Evolutionary conservation across 2,888 invertebrate species (phyloP).

Genomic region (Acronicta aceris): DNA sequence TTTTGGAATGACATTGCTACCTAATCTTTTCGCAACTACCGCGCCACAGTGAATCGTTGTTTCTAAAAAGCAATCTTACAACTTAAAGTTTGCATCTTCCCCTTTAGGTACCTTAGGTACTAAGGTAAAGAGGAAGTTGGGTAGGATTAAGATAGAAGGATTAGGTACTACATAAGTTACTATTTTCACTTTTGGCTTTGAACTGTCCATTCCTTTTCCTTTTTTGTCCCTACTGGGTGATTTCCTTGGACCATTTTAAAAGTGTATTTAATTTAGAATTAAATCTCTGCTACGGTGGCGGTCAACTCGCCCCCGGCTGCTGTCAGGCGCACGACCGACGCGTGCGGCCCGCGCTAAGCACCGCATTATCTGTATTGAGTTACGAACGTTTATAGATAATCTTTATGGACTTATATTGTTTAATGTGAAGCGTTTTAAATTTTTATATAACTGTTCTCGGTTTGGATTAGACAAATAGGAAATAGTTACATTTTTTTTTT

Average conservation of each 20-base stretch:
- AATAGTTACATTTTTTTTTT: no score
- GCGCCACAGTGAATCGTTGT: no score
- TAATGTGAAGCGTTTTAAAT: slow-evolving; percentile 26
- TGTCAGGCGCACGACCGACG: slow-evolving; percentile 57
- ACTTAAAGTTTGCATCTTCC: no score
- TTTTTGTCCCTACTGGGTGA: slow-evolving; percentile 7
- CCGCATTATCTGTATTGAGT: slow-evolving; percentile 60
- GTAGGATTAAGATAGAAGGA: no score
- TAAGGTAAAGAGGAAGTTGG: no score
- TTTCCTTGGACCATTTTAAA: slow-evolving; percentile 1
- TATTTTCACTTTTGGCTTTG: no score
- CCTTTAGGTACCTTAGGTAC: no score
- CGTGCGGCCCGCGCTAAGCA: slow-evolving; percentile 51
- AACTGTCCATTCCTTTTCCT: neutral
- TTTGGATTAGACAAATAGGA: no score
- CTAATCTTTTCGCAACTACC: no score
- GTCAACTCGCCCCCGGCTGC: slow-evolving; percentile 44
- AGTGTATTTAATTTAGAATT: slow-evolving; percentile 16
- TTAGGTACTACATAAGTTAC: no score
- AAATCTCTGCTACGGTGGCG: slow-evolving; percentile 21
- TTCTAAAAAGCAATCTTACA: no score
- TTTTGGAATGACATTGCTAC: no score
- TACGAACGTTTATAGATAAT: slow-evolving; percentile 45
- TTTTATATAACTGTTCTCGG: neutral
- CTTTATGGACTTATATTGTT: slow-evolving; percentile 47